phyloP scores from a whole-genome alignment of 2,888 invertebrate genomes.

The Cephus nigrinus region DNA sequence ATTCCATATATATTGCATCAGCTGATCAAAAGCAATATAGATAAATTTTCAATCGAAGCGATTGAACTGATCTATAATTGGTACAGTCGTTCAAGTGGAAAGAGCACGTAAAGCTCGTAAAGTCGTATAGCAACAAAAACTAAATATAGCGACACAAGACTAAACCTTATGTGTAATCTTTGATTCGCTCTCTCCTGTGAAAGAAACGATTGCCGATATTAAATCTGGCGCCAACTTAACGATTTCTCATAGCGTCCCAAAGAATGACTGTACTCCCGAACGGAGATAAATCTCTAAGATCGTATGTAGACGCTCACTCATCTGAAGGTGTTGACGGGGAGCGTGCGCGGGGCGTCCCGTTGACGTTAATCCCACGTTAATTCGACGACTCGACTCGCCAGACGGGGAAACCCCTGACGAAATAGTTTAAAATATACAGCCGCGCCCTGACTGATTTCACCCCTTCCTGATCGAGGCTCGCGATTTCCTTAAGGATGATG shows the following conservation, averaged over 20 bases:
- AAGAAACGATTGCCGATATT: neutral
- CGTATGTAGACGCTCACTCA: neutral
- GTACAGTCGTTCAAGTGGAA: neutral
- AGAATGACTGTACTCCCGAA: neutral
- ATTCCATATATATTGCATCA: neutral
- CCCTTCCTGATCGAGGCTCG: neutral
- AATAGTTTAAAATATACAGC: conserved; percentile 49
- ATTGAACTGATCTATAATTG: neutral
- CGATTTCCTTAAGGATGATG: neutral
- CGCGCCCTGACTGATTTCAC: conserved; percentile 17
- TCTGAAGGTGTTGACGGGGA: neutral
- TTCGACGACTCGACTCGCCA: conserved; percentile 12
- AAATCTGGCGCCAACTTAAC: neutral
- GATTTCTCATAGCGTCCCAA: neutral
- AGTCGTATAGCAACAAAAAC: neutral
- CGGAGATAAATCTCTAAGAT: neutral
- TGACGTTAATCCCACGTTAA: neutral
- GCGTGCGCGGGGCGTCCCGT: neutral
- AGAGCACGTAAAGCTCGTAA: neutral
- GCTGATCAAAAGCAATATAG: neutral
- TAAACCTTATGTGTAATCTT: neutral
- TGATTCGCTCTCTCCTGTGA: neutral
- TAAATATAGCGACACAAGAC: neutral
- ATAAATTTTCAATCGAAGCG: neutral
- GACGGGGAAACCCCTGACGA: conserved; percentile 47